A percentile compares a stretch with the other conserved stretches of the same genome.
These are phyloP conservation scores for Dicrostonyx torquatus DNA, from an alignment of 2,797 vertebrate species.

Conservation along the genomic window DNA sequence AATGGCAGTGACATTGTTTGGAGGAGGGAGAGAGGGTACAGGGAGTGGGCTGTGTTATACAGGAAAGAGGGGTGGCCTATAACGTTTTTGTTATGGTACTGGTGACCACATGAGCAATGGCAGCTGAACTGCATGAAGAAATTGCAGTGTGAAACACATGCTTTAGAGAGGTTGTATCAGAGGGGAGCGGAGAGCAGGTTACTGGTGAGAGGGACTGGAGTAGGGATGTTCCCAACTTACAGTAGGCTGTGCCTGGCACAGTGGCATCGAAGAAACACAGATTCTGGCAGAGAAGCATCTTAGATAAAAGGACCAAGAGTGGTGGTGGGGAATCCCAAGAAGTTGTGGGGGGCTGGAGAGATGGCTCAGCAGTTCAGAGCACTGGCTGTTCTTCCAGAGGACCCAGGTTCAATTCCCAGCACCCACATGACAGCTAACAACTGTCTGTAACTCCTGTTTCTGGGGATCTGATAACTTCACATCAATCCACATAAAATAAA, in stretches of 20 bases:
- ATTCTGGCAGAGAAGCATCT: not conserved
- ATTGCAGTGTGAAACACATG: not conserved
- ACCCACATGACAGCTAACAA: no score
- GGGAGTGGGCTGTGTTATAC: not conserved
- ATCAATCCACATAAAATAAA: no score
- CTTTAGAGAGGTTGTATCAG: not conserved
- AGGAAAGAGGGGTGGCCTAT: not conserved
- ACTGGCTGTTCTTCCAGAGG: no score
- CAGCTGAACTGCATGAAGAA: not conserved
- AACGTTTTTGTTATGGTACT: not conserved
- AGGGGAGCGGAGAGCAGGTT: not conserved
- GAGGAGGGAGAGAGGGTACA: not conserved
- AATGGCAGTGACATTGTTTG: not conserved
- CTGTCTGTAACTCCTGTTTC: no score
- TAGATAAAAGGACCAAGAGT: not conserved
- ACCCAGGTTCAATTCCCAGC: no score
- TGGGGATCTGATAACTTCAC: no score
- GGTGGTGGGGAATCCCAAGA: not conserved
- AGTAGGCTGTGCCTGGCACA: not conserved
- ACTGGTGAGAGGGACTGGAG: not conserved
- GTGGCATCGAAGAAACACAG: not conserved
- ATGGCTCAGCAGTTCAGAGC: no score
- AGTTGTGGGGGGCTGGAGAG: no score
- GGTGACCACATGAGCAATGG: not conserved
- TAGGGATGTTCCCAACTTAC: not conserved